These are phyloP conservation scores for Meiosimyza decipiens DNA, from an alignment of 2,888 invertebrate species.

Conservation along the genomic window DNA sequence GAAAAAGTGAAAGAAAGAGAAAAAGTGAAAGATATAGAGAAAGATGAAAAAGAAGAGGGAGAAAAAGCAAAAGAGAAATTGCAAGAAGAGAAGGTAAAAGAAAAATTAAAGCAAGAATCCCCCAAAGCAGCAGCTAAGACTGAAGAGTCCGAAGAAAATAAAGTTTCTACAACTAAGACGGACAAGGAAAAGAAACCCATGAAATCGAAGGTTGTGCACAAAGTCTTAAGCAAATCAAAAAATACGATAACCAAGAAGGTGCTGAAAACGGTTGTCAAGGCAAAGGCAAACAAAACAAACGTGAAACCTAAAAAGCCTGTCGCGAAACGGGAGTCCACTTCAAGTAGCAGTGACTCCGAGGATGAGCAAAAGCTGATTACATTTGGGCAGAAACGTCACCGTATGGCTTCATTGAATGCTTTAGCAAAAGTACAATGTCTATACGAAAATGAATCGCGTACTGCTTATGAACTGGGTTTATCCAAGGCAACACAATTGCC, in stretches of 20 bases:
- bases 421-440: conserved; percentile 90
- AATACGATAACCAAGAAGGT: conserved; percentile 20
- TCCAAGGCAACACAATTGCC: conserved; percentile 67
- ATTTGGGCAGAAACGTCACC: conserved; percentile 80
- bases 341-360: conserved; percentile 58
- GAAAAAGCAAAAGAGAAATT: background rate
- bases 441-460: conserved; percentile 87
- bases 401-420: conserved; percentile 90
- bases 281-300: conserved; percentile 19
- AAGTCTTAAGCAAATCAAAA: conserved; percentile 12
- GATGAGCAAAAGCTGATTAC: conserved; percentile 61
- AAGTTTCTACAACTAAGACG: background rate
- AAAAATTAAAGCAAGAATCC: background rate
- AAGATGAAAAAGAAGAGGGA: background rate
- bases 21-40: background rate
- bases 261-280: conserved; percentile 1
- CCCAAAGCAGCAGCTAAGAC: background rate
- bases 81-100: background rate
- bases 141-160: background rate
- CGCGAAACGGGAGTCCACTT: conserved; percentile 40
- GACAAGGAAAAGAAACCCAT: conserved; percentile 27
- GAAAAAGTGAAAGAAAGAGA: conserved; percentile 3
- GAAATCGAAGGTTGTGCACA: conserved; percentile 26
- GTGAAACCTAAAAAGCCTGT: conserved; percentile 33
- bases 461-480: conserved; percentile 73